Base-by-base conservation (phyloP, 2,888 invertebrate species). In the Nemotelus nigrinus region DNA sequence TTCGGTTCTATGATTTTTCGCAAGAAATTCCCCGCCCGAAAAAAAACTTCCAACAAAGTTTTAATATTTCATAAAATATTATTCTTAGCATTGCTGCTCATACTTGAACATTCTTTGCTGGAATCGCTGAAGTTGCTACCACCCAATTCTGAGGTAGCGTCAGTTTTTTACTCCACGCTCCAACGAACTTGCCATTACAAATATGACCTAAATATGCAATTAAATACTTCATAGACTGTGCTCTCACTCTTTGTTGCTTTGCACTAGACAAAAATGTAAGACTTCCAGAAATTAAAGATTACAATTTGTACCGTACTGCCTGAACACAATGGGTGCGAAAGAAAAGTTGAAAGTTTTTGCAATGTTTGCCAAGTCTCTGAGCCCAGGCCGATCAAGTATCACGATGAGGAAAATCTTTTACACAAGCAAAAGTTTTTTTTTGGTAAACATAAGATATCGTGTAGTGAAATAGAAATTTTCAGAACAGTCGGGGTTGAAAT, bases 371-470 rank as follows among this genome's bases (percentile, higher is more conserved):
- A 57, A 39, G 43, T 2, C 43, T 63, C 63, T 43, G 5, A n/a
- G 63, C 41, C 63, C 7, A 8, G 25, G 8, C 63, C 41, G 25
- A 8, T 10, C 10, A 53, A 53, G 10, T 4, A 63, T 39, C 63
- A 6, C 25, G 1, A 41, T 39, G 63, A 63, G 3, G 63, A 43
- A 63, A 63, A 63, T 63, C 63, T 63, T 63, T 63, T 63, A 5
- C 63, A 5, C 41, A 43, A 63, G 63, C 63, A 41, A 41, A 63
- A 63, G 63, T 63, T 63, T 63, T 25, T 25, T 25, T 63, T 63
- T 63, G 63, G 63, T 43, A 63, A 63, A 65, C 65, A 47, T 47
- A 65, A 65, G 65, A 65, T n/a, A 65, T 65, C 65, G 65, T 65
- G 65, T 47, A 65, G 47, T 65, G 65, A 65, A 65, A 65, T 65